These are phyloP conservation scores for Toxotes jaculatrix DNA, from an alignment of 2,113 vertebrate species.

Conservation along the genomic window DNA sequence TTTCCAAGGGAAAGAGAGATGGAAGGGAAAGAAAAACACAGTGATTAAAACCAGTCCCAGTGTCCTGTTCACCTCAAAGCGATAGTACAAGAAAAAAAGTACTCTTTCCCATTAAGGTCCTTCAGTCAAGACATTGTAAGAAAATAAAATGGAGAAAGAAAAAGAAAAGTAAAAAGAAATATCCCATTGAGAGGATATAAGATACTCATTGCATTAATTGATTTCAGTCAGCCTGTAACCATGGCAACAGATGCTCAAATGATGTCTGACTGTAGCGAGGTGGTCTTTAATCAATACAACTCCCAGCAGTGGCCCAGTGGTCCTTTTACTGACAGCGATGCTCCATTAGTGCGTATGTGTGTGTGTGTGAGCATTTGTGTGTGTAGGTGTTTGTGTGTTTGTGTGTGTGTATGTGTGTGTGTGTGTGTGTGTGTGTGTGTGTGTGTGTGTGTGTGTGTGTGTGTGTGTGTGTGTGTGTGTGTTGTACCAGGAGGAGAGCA, in stretches of 20 bases:
- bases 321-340: constrained; percentile 19
- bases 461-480: constrained; percentile 11
- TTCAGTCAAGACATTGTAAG: neutral
- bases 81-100: neutral
- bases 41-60: neutral
- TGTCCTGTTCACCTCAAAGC: neutral
- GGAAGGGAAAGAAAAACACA: neutral
- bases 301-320: neutral
- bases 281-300: constrained; percentile 61
- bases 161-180: neutral
- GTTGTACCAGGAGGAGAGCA: constrained; percentile 30
- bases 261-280: constrained; percentile 34
- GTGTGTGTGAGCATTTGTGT: constrained; percentile 5
- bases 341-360: constrained; percentile 31
- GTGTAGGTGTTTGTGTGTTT: constrained; percentile 10
- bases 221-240: constrained; percentile 54
- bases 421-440: constrained; percentile 6
- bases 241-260: constrained; percentile 57
- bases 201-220: constrained; percentile 9
- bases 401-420: constrained; percentile 15
- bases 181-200: neutral
- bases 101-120: neutral
- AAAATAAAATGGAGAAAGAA: neutral
- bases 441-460: constrained; percentile 12
- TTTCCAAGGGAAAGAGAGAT: neutral